phyloP scores from a whole-genome alignment of 1,140 invertebrate genomes.

The Pissodes strobi region DNA sequence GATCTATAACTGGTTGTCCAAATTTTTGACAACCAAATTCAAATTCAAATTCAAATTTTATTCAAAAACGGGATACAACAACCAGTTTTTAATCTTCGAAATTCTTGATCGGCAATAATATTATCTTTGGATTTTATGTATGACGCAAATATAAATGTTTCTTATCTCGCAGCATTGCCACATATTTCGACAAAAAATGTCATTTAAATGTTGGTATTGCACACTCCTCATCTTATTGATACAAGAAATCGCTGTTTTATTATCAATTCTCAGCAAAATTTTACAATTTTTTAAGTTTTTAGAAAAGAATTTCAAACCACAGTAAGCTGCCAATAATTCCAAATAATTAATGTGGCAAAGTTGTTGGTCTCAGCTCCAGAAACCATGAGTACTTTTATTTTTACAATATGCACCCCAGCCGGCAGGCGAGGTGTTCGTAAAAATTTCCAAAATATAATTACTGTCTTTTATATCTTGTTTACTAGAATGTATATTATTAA shows the following conservation, averaged over 20 bases:
- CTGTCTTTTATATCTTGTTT: not conserved
- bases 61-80: too few species aligned
- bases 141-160: slow-evolving; percentile 21
- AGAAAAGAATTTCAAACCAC: too few species aligned
- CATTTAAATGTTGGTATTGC: not conserved
- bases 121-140: slow-evolving; percentile 36
- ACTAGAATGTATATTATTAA: not conserved
- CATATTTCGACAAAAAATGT: slow-evolving; percentile 24
- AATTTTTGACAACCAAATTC: slow-evolving; percentile 30
- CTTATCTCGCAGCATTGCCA: slow-evolving; percentile 42
- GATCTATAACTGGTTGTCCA: slow-evolving; percentile 41
- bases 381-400: not conserved
- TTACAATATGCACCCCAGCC: slow-evolving; percentile 20
- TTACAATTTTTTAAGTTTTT: too few species aligned
- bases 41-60: slow-evolving; percentile 27
- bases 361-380: slow-evolving; percentile 4
- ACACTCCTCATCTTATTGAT: not conserved
- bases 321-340: slow-evolving; percentile 12
- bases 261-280: too few species aligned
- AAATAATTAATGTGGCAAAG: slow-evolving; percentile 6
- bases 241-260: too few species aligned
- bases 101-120: slow-evolving; percentile 41
- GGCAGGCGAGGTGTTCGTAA: slow-evolving; percentile 1
- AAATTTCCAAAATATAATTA: not conserved
- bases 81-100: slow-evolving; percentile 20